Base-by-base conservation (phyloP, 2,888 invertebrate genomes). In the Seira musarum region DNA sequence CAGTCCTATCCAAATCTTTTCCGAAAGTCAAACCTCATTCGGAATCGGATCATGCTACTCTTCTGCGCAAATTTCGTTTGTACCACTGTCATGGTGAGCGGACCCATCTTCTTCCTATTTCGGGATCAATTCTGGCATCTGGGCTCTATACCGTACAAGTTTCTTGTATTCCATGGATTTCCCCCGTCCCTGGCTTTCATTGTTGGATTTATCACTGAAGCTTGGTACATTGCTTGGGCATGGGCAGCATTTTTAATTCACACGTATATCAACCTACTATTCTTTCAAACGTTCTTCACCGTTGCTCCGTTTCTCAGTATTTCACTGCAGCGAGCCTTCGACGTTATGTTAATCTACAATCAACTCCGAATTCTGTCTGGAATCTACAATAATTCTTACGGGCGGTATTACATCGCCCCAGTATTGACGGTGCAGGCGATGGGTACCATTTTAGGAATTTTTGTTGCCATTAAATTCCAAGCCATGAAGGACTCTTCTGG, bases 341-440 rank as follows among this genome's bases (percentile, higher is more conserved):
- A 53, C 10, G 2, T 35, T 1, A 35, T 35, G 35, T 10, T n/a
- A 13, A 46, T 21, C 2, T 67, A 67, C 19, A 10, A 1, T 13
- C n/a, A 67, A 19, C 21, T 67, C 1, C n/a, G 46, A 13, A 68
- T 68, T 35, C 49, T 68, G 24, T 13, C 68, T 13, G 22, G n/a
- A 22, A 2, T 68, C 8, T 68, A 68, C 40, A 68, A 68, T 22
- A 5, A 17, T n/a, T 40, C 68, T 1, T 68, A 68, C 19, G 68
- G 68, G 10, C 46, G 49, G 19, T 1, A 40, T 5, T 68, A 40
- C 24, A 35, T 68, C 49, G 21, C 68, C 6, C 68, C 49, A 22
- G 21, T 68, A 22, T 49, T 13, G 17, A 22, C 53, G 17, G 21
- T 22, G 6, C 40, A 68, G 10, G 68, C 22, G 22, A 6, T 68